Evolutionary conservation across 2,888 invertebrate species (phyloP).

Genomic region (Dione juno): DNA sequence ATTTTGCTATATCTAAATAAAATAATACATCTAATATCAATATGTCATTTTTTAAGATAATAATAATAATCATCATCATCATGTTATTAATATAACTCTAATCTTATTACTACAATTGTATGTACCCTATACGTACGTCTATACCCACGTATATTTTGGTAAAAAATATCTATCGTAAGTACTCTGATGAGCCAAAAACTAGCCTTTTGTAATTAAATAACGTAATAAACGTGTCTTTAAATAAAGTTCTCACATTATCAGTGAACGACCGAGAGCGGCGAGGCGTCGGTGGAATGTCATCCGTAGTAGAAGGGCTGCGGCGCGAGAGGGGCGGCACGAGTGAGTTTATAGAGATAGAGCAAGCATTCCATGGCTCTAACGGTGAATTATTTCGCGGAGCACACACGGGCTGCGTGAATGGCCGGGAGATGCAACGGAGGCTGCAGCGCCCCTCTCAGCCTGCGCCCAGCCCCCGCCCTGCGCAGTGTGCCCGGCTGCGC

Average conservation of each 20-base stretch:
- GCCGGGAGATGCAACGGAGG: constrained; percentile 77
- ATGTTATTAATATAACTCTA: too few species aligned
- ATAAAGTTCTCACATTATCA: constrained; percentile 59
- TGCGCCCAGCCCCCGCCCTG: constrained; percentile 48
- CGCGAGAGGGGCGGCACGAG: constrained; percentile 25
- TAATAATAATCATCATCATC: too few species aligned
- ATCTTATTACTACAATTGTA: too few species aligned
- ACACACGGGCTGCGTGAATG: constrained; percentile 74
- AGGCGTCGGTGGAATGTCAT: constrained; percentile 51
- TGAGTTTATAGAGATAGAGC: constrained; percentile 71
- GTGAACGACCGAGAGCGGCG: constrained; percentile 53
- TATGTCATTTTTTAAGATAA: too few species aligned
- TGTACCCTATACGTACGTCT: too few species aligned
- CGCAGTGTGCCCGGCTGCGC: constrained; percentile 49
- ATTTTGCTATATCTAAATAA: too few species aligned
- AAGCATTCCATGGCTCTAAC: constrained; percentile 79
- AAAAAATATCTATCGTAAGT: not conserved
- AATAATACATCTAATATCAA: too few species aligned
- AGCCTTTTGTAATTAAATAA: constrained; percentile 46
- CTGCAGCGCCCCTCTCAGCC: constrained; percentile 55
- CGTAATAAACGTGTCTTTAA: constrained; percentile 46
- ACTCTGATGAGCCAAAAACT: not conserved
- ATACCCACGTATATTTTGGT: not conserved
- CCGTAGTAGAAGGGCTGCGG: constrained; percentile 43
- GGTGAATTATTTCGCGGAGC: constrained; percentile 80